Percentiles rank a stretch among this genome's conserved stretches.
These are phyloP conservation scores for Leucoraja erinaceus DNA, from an alignment of 2,113 vertebrate species.

Conservation along the genomic window DNA sequence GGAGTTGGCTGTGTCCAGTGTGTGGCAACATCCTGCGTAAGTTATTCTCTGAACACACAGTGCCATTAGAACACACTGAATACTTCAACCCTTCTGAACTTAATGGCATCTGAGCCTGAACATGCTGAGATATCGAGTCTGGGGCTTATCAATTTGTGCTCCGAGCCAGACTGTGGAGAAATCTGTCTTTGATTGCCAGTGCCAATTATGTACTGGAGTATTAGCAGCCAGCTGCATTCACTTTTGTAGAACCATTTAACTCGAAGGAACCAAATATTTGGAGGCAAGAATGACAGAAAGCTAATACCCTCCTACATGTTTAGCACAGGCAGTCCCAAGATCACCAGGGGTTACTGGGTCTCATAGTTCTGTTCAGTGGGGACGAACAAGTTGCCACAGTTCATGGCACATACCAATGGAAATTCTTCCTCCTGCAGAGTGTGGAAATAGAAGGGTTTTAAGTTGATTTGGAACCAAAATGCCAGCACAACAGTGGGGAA, in stretches of 20 bases:
- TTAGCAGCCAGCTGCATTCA: too few relatives aligned
- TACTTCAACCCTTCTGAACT: neutral
- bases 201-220: too few relatives aligned
- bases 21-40: neutral
- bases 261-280: too few relatives aligned
- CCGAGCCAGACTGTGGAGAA: neutral
- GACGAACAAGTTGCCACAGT: neutral
- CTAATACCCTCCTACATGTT: too few relatives aligned
- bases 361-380: neutral
- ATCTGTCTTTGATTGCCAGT: too few relatives aligned
- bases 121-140: neutral
- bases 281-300: too few relatives aligned
- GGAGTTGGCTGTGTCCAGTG: neutral
- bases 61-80: neutral
- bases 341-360: neutral
- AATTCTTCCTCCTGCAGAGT: neutral
- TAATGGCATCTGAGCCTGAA: neutral
- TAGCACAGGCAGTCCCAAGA: neutral
- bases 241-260: too few relatives aligned
- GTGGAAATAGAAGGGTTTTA: conserved; percentile 3
- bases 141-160: neutral
- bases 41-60: neutral
- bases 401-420: neutral
- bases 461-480: neutral
- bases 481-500: neutral